phyloP scores from a whole-genome alignment of 2,113 vertebrate genomes.

The Callaeas wilsoni region DNA sequence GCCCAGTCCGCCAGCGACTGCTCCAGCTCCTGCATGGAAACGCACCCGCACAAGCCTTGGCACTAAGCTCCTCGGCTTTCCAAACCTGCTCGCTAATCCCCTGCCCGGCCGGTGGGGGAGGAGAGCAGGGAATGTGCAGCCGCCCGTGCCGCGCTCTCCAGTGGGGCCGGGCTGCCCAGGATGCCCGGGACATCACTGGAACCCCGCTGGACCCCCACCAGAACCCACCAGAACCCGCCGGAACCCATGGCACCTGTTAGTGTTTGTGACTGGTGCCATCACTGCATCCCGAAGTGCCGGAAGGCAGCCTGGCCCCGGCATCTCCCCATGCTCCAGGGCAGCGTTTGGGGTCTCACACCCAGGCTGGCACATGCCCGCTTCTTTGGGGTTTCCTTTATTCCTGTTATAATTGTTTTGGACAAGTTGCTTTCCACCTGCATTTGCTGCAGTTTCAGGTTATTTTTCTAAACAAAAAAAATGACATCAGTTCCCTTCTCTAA shows the following conservation, averaged over 20 bases:
- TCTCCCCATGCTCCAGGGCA: not conserved
- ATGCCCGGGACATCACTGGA: not conserved
- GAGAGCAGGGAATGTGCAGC: conserved; percentile 46
- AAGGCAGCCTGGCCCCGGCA: accelerated
- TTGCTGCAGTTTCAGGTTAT: not conserved
- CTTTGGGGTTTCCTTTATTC: not conserved
- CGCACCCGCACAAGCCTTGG: conserved; percentile 50
- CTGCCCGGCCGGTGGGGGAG: conserved; percentile 77
- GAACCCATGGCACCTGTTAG: too few relatives aligned
- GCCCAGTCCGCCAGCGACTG: conserved; percentile 82
- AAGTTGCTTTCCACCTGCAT: not conserved
- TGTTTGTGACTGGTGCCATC: too few relatives aligned
- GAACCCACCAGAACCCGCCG: not conserved
- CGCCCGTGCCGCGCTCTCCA: not conserved
- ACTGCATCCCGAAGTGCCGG: accelerated
- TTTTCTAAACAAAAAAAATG: not conserved
- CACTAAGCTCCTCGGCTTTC: conserved; percentile 66
- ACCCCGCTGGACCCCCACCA: not conserved
- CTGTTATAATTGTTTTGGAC: not conserved
- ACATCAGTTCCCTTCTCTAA: not conserved
- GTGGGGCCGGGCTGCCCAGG: not conserved
- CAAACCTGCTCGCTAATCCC: conserved; percentile 79
- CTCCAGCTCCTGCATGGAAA: conserved; percentile 88
- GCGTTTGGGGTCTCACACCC: not conserved
- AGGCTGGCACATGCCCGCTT: not conserved